Base-by-base conservation (phyloP, 2,888 invertebrate species). In the Phaedon cochleariae region DNA sequence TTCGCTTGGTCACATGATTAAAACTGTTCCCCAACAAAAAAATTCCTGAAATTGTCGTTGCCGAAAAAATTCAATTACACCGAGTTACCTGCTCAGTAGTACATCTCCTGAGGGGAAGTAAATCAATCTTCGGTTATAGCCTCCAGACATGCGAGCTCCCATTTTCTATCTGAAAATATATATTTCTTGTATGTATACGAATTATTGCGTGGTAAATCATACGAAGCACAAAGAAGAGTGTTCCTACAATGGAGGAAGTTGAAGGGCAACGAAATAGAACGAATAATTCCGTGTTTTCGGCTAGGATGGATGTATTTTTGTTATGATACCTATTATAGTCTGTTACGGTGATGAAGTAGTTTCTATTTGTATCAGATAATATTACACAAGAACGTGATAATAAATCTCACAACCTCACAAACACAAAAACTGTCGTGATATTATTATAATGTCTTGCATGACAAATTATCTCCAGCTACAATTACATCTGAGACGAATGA, bases 61-160 rank as follows among this genome's bases (percentile, higher is more conserved):
- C 41, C n/a, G 15, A 41, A 41, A 62, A 70, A 72, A 71, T 72
- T 72, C 72, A 71, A 72, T 72, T 72, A 72, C 65, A 59, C 64
- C 62, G 51, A 69, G 68, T 62, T 70, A 70, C 70, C 67, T 69
- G 62, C 66, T 64, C 48, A 62, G 64, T 60, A 64, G 60, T 66
- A 68, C 68, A 57, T 66, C 66, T 64, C 61, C 52, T 41, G 41
- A 29, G 53, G 65, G 59, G 53, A 63, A 65, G 70, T 55, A 65
- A 67, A 73, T 72, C 71, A 74, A 71, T 74, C 73, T 72, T 65
- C 55, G 34, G 72, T 70, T 71, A 77, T 73, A 74, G 65, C 66
- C 62, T 66, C 62, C 68, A 64, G 64, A 68, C 77, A 76, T 72
- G 77, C 76, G 66, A 77, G 68, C 65, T 62, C 63, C 72, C 72